Percentiles rank a stretch among this genome's conserved stretches.
These are phyloP conservation scores for Machimus rusticus DNA, from an alignment of 2,888 invertebrate genomes.

Conservation along the genomic window DNA sequence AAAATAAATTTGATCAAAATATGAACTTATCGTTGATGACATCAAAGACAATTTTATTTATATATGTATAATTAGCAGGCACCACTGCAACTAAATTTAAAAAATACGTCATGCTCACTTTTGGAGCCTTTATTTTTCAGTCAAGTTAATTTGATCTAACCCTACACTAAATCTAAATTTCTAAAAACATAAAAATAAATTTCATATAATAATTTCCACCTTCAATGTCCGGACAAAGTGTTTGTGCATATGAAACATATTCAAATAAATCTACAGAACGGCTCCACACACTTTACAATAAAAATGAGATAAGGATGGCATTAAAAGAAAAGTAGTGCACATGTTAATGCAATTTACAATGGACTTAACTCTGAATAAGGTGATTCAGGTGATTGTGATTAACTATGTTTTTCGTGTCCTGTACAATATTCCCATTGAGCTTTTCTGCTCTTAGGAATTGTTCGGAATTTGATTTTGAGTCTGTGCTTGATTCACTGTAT, in stretches of 20 bases:
- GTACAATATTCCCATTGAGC: not conserved
- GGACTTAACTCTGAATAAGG: slow-evolving; percentile 22
- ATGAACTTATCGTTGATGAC: not conserved
- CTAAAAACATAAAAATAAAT: not conserved
- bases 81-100: not conserved
- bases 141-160: not conserved
- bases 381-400: slow-evolving; percentile 35
- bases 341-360: not conserved
- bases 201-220: not conserved
- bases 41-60: not conserved
- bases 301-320: slow-evolving; percentile 1
- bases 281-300: not conserved
- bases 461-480: slow-evolving; percentile 34
- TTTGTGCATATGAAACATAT: slow-evolving; percentile 18
- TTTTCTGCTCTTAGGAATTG: slow-evolving; percentile 18
- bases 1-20: not conserved
- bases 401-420: slow-evolving; percentile 4
- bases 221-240: not conserved
- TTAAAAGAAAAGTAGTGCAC: not conserved
- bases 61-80: not conserved
- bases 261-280: not conserved
- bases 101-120: not conserved
- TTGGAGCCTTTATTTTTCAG: not conserved
- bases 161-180: not conserved
- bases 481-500: not conserved